Conservation (phyloP, 2,888 invertebrate genomes). For the Torymus tubicola region DNA sequence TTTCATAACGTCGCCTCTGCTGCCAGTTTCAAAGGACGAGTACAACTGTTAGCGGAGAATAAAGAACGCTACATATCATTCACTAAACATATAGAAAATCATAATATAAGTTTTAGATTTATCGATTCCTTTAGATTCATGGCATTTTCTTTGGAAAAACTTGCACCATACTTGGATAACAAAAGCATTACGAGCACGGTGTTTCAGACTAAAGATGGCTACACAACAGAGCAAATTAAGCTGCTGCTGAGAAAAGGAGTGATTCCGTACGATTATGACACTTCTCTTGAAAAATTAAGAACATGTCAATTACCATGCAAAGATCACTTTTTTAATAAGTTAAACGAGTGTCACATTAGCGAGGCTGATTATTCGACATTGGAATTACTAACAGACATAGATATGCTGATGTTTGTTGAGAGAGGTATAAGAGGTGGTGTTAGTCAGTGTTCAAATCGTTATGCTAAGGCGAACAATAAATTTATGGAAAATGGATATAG, state of each 20-base stretch:
- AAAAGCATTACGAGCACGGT: neutral
- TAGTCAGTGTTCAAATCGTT: too few relatives aligned
- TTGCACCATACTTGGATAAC: neutral
- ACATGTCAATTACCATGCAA: neutral
- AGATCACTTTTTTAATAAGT: slow-evolving; percentile 4
- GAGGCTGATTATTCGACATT: too few relatives aligned
- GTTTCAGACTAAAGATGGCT: neutral
- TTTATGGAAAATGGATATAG: too few relatives aligned
- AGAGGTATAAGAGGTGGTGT: too few relatives aligned
- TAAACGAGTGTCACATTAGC: too few relatives aligned
- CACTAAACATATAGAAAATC: neutral
- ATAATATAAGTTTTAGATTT: slow-evolving; percentile 7
- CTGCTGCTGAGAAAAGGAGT: slow-evolving; percentile 1
- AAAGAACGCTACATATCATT: too few relatives aligned
- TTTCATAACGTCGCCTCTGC: too few relatives aligned
- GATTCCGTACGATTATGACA: slow-evolving; percentile 15
- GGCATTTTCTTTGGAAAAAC: slow-evolving; percentile 8
- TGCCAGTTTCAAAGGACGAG: too few relatives aligned
- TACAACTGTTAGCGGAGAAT: too few relatives aligned
- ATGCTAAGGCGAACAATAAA: too few relatives aligned
- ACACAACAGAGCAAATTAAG: neutral
- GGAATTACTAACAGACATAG: too few relatives aligned
- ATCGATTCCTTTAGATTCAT: neutral
- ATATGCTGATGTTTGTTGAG: too few relatives aligned
- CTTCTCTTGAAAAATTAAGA: neutral